phyloP scores from a whole-genome alignment of 2,797 vertebrate species.

The Falco peregrinus region DNA sequence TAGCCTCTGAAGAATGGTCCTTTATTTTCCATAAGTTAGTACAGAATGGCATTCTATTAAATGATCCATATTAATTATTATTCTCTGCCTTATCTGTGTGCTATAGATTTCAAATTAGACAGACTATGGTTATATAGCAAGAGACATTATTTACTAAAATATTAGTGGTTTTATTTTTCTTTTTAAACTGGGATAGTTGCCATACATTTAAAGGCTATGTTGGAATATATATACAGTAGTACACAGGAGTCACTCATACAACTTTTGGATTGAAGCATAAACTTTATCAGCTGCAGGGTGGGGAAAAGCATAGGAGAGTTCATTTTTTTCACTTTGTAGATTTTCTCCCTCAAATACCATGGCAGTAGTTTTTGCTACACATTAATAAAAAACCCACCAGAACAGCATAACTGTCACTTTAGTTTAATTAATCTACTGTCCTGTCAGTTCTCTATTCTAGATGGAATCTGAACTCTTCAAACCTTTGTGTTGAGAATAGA shows the following conservation, averaged over 20 bases:
- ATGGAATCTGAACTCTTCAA: neutral
- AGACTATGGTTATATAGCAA: neutral
- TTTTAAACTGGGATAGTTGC: neutral
- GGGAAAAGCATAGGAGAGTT: neutral
- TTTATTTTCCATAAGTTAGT: neutral
- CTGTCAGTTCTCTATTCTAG: neutral
- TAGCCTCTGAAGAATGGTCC: neutral
- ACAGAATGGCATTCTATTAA: neutral
- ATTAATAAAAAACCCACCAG: neutral
- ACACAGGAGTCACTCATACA: neutral
- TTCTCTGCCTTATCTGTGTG: neutral
- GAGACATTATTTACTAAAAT: neutral
- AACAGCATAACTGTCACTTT: neutral
- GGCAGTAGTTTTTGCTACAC: neutral
- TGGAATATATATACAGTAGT: neutral
- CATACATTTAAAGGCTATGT: neutral
- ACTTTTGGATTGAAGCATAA: neutral
- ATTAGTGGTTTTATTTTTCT: too few relatives aligned
- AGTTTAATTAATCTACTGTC: neutral
- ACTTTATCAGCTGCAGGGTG: neutral
- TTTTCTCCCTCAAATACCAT: neutral
- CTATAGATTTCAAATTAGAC: neutral
- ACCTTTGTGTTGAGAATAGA: neutral
- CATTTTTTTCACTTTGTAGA: neutral
- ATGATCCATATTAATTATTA: neutral